These are phyloP conservation scores for Caradrina kadenii DNA, from an alignment of 2,888 invertebrate genomes.

Conservation along the genomic window DNA sequence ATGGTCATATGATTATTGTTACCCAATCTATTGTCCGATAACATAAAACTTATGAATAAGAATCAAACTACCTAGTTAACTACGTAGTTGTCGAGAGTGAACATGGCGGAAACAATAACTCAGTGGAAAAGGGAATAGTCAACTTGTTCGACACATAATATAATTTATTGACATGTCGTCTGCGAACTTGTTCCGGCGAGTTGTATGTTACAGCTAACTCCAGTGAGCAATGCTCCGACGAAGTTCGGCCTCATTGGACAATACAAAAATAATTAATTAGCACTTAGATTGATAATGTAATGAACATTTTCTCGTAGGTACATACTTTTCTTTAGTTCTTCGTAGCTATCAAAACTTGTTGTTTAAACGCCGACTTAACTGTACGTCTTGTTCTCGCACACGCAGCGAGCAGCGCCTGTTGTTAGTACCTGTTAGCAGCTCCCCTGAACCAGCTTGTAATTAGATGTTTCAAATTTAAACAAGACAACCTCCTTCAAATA, in stretches of 20 bases:
- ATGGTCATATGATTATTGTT: background rate
- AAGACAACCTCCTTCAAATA: no score
- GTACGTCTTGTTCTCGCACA: no score
- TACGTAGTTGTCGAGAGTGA: background rate
- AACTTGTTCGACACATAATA: conserved; percentile 6
- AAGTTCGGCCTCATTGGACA: background rate
- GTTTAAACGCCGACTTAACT: no score
- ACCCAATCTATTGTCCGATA: background rate
- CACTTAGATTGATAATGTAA: background rate
- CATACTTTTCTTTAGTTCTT: no score
- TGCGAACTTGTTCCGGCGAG: conserved; percentile 1
- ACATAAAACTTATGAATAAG: background rate
- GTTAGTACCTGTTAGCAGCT: no score
- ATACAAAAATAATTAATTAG: background rate
- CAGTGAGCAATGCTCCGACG: background rate
- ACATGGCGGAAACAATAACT: conserved; percentile 16
- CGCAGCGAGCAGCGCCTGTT: no score
- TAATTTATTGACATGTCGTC: conserved; percentile 7
- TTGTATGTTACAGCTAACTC: background rate
- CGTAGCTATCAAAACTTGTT: no score
- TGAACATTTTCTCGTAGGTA: no score
- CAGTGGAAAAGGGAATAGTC: background rate
- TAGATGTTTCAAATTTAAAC: no score
- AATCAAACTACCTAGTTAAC: background rate
- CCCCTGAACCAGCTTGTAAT: no score